Conservation (phyloP, 1,140 invertebrate species). For the Lethrus apterus region DNA sequence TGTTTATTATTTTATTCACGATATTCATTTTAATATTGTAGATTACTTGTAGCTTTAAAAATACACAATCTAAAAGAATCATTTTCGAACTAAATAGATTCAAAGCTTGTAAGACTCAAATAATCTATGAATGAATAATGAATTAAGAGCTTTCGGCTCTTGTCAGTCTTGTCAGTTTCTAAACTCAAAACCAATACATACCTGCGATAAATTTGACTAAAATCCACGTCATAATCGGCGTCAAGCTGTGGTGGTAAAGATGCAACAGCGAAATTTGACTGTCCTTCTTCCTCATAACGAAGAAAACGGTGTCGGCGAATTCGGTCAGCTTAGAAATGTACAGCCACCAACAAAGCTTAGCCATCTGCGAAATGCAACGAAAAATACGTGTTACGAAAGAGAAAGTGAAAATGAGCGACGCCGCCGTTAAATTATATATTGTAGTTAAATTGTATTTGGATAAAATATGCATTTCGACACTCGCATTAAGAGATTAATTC, state of each 20-base stretch:
- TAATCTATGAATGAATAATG: background rate
- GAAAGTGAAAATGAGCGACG: too few relatives aligned
- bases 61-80: too few relatives aligned
- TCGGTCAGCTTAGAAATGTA: conserved; percentile 96
- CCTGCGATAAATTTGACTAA: conserved; percentile 91
- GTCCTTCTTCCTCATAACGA: conserved; percentile 87
- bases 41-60: too few relatives aligned
- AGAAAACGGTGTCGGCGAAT: conserved; percentile 92
- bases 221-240: conserved; percentile 92
- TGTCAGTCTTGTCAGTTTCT: too few relatives aligned
- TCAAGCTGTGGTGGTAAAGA: conserved; percentile 91
- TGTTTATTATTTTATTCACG: too few relatives aligned
- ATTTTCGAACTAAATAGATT: background rate
- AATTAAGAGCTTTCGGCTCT: background rate
- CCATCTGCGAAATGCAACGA: conserved; percentile 63
- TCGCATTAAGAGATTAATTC: too few relatives aligned
- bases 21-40: too few relatives aligned
- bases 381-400: background rate
- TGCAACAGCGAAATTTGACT: conserved; percentile 88
- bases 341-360: conserved; percentile 91
- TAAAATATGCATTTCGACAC: conserved; percentile 1
- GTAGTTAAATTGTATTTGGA: too few relatives aligned
- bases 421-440: too few relatives aligned
- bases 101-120: background rate
- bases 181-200: conserved; percentile 37